Evolutionary conservation across 1,140 invertebrate genomes (phyloP).

Genomic region (Neelides sp.): DNA sequence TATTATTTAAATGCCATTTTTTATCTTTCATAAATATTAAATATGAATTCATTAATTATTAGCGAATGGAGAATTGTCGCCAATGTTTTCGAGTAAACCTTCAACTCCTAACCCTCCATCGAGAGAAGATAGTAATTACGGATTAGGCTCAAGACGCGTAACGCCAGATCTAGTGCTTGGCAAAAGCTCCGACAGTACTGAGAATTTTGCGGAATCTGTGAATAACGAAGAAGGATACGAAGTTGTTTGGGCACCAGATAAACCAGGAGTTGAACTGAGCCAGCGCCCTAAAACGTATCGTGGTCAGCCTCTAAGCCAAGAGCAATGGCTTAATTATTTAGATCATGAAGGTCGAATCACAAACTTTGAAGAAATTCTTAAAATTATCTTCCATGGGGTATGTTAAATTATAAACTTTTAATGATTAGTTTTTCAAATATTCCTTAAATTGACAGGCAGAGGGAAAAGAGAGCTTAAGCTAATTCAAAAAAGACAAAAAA

Average conservation of each 20-base stretch:
- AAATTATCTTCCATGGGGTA: constrained; percentile 81
- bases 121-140: neutral
- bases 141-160: neutral
- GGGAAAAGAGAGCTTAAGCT: constrained; percentile 5
- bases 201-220: constrained; percentile 19
- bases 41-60: neutral
- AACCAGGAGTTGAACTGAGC: constrained; percentile 34
- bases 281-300: constrained; percentile 38
- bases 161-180: neutral
- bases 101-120: constrained; percentile 24
- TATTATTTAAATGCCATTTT: too few relatives aligned
- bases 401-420: constrained; percentile 34
- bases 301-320: constrained; percentile 44
- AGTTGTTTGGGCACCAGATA: constrained; percentile 44
- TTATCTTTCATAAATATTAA: too few relatives aligned
- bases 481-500: neutral
- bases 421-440: constrained; percentile 8
- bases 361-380: constrained; percentile 53
- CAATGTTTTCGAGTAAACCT: constrained; percentile 17
- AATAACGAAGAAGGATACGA: constrained; percentile 44
- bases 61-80: constrained; percentile 8
- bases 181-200: constrained; percentile 9
- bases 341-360: constrained; percentile 61
- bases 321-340: constrained; percentile 65
- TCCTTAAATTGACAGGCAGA: constrained; percentile 11